Evolutionary conservation across 1,140 invertebrate genomes (phyloP).

Genomic region (Cydia pomonella): DNA sequence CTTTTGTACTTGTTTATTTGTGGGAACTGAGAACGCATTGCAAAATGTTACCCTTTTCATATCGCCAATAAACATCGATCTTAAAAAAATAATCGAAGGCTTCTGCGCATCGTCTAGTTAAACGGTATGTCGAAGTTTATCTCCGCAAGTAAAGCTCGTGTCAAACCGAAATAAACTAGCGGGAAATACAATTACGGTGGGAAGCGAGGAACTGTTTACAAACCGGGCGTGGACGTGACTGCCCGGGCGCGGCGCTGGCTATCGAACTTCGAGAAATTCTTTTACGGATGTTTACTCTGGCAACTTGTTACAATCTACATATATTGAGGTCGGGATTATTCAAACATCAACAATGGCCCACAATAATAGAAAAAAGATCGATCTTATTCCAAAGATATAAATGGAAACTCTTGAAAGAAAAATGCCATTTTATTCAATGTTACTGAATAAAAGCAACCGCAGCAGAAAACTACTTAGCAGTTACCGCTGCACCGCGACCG

Average conservation of each 20-base stretch:
- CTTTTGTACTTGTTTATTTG: neutral
- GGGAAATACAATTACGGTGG: conserved; percentile 53
- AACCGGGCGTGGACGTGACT: conserved; percentile 57
- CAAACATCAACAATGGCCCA: conserved; percentile 3
- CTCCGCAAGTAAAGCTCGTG: conserved; percentile 36
- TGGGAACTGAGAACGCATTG: neutral
- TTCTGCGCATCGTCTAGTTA: neutral
- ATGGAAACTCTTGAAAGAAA: neutral
- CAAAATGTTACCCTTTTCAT: neutral
- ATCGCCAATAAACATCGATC: neutral
- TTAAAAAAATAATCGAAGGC: conserved; percentile 18
- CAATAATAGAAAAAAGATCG: neutral
- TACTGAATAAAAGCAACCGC: conserved; percentile 4
- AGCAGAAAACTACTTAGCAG: conserved; percentile 22
- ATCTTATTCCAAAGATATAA: neutral
- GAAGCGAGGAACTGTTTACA: conserved; percentile 59
- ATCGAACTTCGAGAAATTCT: conserved; percentile 41
- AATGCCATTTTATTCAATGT: neutral
- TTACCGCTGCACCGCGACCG: conserved; percentile 11
- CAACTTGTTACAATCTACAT: conserved; percentile 40
- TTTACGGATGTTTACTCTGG: conserved; percentile 47
- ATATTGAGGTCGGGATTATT: conserved; percentile 16
- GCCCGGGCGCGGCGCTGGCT: conserved; percentile 31
- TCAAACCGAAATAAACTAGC: conserved; percentile 55
- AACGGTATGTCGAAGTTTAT: conserved; percentile 21